Evolutionary conservation across 2,888 invertebrate genomes (phyloP), one percentile per base, ranked within the genome.

Genomic region (Andricus curvator): DNA sequence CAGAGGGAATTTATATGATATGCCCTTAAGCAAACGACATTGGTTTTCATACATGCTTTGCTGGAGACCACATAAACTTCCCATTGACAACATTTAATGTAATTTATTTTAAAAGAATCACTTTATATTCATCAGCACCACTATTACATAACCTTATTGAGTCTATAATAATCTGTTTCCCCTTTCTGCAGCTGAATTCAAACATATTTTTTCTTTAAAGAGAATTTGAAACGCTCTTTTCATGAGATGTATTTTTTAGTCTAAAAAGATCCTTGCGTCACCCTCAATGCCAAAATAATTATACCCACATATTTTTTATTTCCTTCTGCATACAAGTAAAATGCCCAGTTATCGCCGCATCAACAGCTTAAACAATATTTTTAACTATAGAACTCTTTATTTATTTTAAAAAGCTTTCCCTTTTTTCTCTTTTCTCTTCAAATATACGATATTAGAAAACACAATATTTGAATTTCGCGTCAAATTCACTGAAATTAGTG

Each of bases 11-110:
- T 74, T 37, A 74, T 74, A 56, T 33, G 51, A 74, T 74, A 74
- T 25, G 56, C 74, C 33, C 56, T 74, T 74, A 74, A 56, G 70
- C 51, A 70, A 70, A 70, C 51, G 48, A 51, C 51, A 51, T 70
- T 51, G 48, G 51, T 70, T 51, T 25, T 51, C 70, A 70, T 29
- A 70, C 51, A 20, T 29, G 48, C 68, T 70, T 51, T 70, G n/a
- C 70, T 51, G 20, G 22, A 70, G 48, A 70, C 48, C 48, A 51
- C 29, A 70, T 67, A 67, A 70, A 29, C 29, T 11, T 1, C 48
- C 67, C 17, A 48, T 25, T 68, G 25, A 25, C 41, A 48, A 17
- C 29, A 68, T 70, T 70, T 51, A 70, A 25, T 29, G 2, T 51
- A 9, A 22, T 29, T 51, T 51, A 20, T 70, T 51, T 48, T 11